Percentiles rank a stretch among this genome's conserved stretches.
Evolutionary conservation across 2,888 invertebrate species (phyloP).

Genomic region (Cyclophora punctaria): DNA sequence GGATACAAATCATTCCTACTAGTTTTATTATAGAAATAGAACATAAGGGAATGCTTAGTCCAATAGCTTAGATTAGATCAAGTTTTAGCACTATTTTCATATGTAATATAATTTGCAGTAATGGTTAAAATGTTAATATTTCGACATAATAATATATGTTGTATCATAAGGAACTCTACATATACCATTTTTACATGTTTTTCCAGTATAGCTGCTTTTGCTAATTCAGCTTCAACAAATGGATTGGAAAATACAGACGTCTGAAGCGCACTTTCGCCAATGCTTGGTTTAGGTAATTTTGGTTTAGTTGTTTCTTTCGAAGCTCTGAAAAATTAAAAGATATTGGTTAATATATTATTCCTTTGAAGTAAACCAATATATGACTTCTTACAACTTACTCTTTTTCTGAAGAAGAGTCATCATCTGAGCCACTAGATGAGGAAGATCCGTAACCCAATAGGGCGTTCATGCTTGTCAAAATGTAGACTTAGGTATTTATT

Average conservation of each 20-base stretch:
- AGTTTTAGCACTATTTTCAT: too few relatives aligned
- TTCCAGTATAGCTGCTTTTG: constrained; percentile 89
- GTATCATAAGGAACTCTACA: too few relatives aligned
- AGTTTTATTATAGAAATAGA: constrained; percentile 22
- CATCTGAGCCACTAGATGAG: constrained; percentile 66
- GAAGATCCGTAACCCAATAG: constrained; percentile 79
- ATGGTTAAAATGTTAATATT: too few relatives aligned
- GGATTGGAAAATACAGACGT: constrained; percentile 92
- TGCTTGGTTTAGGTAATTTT: constrained; percentile 79
- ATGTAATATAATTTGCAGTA: too few relatives aligned
- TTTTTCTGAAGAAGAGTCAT: constrained; percentile 46
- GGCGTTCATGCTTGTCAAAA: constrained; percentile 70
- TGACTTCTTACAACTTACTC: constrained; percentile 34
- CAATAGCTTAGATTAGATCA: too few relatives aligned
- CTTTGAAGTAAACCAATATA: too few relatives aligned
- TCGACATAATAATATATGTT: too few relatives aligned
- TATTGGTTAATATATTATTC: too few relatives aligned
- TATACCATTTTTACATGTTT: constrained; percentile 94
- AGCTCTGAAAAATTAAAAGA: constrained; percentile 21
- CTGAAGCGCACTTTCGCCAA: constrained; percentile 72
- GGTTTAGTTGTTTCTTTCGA: constrained; percentile 34
- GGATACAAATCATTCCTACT: constrained; percentile 25
- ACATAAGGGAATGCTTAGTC: background rate
- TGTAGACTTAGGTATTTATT: too few relatives aligned
- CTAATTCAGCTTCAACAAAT: constrained; percentile 88